A percentile compares a stretch with the other conserved stretches of the same genome.
These are phyloP conservation scores for Catharus ustulatus DNA, from an alignment of 2,797 vertebrate species.

Conservation along the genomic window DNA sequence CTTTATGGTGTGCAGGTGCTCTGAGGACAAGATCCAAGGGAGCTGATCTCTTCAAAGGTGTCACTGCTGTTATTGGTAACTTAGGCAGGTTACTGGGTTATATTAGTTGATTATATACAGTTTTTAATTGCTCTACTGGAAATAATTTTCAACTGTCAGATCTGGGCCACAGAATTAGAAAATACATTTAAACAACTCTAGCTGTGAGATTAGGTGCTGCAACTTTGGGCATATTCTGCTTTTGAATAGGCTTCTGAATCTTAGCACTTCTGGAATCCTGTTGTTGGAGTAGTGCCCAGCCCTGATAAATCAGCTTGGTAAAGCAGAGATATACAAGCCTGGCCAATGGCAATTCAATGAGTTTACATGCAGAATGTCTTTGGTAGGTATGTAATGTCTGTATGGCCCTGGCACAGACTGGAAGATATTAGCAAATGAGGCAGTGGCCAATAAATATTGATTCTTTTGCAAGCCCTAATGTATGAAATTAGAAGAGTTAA, in stretches of 20 bases:
- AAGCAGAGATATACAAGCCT: neutral
- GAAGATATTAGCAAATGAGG: neutral
- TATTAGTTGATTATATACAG: neutral
- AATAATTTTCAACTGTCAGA: neutral
- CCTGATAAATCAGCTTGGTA: neutral
- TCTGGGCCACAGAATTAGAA: neutral
- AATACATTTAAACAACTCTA: neutral
- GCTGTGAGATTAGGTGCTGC: neutral
- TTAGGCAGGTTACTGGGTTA: neutral
- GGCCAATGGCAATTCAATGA: neutral
- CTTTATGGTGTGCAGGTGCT: neutral
- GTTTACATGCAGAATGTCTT: neutral
- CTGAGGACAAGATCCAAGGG: neutral
- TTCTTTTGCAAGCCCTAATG: neutral
- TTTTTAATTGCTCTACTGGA: neutral
- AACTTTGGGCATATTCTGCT: fast-evolving
- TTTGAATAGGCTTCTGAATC: neutral
- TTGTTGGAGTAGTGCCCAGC: neutral
- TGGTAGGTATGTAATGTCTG: neutral
- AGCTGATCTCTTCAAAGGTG: neutral
- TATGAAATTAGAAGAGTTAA: neutral
- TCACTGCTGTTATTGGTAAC: neutral
- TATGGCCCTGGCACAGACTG: neutral
- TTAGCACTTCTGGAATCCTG: neutral
- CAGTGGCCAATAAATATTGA: neutral